Conservation (phyloP, 2,888 invertebrate genomes). For the Scaeva pyrastri region DNA sequence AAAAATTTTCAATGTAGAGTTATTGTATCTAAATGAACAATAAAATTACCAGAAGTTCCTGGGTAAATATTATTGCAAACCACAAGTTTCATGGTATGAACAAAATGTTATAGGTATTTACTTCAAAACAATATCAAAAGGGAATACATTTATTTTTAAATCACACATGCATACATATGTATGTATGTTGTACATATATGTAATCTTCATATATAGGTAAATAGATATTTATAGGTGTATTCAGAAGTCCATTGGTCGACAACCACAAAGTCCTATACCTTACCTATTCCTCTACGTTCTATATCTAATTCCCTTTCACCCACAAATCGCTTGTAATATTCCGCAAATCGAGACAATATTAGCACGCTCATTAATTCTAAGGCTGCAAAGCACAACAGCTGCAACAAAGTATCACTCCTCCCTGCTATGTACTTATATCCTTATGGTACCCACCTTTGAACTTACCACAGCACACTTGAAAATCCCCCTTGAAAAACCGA, state of each 20-base stretch:
- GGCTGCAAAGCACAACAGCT: constrained; percentile 30
- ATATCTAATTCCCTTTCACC: constrained; percentile 48
- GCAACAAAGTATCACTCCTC: not conserved
- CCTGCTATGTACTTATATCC: no score
- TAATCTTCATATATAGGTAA: no score
- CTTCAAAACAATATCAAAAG: not conserved
- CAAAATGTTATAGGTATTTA: not conserved
- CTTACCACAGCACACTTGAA: constrained; percentile 28
- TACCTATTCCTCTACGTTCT: not conserved
- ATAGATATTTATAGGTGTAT: not conserved
- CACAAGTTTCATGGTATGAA: not conserved
- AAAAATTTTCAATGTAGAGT: no score
- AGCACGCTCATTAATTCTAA: constrained; percentile 72
- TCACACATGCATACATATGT: no score
- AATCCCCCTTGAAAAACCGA: constrained; percentile 27
- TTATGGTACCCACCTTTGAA: constrained; percentile 1
- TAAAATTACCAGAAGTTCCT: not conserved
- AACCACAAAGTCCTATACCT: constrained; percentile 1
- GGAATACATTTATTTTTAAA: not conserved
- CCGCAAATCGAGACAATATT: constrained; percentile 74
- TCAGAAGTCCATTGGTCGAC: not conserved
- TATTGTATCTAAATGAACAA: no score
- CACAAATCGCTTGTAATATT: constrained; percentile 73
- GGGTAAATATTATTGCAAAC: not conserved
- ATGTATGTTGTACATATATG: no score